Evolutionary conservation across 92 coral and sea anemone genomes (phyloP), one percentile per base, ranked within the genome.

Genomic region (Epizoanthus fatuus): DNA sequence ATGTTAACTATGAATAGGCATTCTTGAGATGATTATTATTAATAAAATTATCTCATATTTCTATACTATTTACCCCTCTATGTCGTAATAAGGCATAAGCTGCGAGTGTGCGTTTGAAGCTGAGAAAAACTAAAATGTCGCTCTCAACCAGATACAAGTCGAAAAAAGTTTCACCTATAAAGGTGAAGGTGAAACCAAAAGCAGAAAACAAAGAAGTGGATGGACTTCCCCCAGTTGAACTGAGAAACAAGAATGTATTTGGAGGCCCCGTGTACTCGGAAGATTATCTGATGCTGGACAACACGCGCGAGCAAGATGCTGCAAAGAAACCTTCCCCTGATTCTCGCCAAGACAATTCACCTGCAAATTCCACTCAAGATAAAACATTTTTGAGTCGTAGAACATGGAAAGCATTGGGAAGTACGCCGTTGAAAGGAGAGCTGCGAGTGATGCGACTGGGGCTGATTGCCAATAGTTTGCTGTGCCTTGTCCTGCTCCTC

Each of bases 401-500:
- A 75, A 55, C 55, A 12, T 75, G 81, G 81, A 55, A 32, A n/a
- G 67, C 9, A 16, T 39, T 75, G 37, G 68, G 67, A 15, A 57
- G 68, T 16, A 35, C 38, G 25, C 67, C 66, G 55, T 75, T 68
- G 8, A 15, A 56, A 75, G 40, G 35, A 17, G 81, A 58, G 11
- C 58, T 75, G 68, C 39, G 68, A 38, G 14, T 57, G 29, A 75
- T 75, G 7, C 54, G 67, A 22, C 38, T 75, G 53, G 81, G 81
- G 35, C 29, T 75, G 16, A 32, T 57, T 57, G 32, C 20, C 52
- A 75, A 42, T 55, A 16, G 52, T 2, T 37, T 75, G 62, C 38
- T 75, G 67, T 55, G 52, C 63, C 59, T 49, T 38, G 13, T 58
- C n/a, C 19, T 57, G n/a, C 35, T 75, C 6, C 51, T 75, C 16